These are phyloP conservation scores for Dendroctonus ponderosae DNA, from an alignment of 1,140 invertebrate species.

Conservation along the genomic window DNA sequence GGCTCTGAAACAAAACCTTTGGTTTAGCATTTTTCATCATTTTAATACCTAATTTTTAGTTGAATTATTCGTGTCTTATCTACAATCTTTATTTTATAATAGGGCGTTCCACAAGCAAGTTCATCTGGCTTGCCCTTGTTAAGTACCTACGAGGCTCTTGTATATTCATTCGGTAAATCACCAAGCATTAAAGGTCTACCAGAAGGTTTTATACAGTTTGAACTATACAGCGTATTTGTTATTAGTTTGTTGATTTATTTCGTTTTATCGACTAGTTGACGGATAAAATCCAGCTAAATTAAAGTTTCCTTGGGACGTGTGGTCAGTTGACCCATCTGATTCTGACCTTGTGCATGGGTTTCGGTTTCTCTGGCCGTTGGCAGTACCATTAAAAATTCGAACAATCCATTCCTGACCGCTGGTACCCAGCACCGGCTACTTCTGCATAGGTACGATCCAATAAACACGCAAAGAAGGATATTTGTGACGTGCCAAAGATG, in stretches of 20 bases:
- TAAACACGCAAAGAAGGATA: conserved; percentile 30
- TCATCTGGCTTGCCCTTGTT: conserved; percentile 9
- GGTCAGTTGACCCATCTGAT: conserved; percentile 2
- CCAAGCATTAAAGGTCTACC: no score
- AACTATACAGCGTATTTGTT: no score
- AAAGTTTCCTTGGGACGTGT: no score
- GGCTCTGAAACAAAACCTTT: conserved; percentile 57
- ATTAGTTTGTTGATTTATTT: no score
- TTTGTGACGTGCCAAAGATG: conserved; percentile 26
- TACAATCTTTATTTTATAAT: conserved; percentile 11
- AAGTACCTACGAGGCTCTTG: not conserved
- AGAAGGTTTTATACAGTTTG: no score
- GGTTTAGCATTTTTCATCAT: conserved; percentile 7
- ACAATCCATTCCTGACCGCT: conserved; percentile 17
- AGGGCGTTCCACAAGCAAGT: conserved; percentile 10
- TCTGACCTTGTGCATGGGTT: conserved; percentile 16
- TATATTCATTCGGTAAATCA: no score
- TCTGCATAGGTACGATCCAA: conserved; percentile 19
- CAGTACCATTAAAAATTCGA: conserved; percentile 22
- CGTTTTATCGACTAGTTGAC: no score
- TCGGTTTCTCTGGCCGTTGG: conserved; percentile 12
- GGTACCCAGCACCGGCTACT: conserved; percentile 1
- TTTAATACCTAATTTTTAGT: conserved; percentile 2
- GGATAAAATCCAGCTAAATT: no score
- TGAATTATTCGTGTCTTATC: not conserved